These are phyloP conservation scores for Tarsius wallacei DNA, from an alignment of 2,797 vertebrate genomes.

Conservation along the genomic window DNA sequence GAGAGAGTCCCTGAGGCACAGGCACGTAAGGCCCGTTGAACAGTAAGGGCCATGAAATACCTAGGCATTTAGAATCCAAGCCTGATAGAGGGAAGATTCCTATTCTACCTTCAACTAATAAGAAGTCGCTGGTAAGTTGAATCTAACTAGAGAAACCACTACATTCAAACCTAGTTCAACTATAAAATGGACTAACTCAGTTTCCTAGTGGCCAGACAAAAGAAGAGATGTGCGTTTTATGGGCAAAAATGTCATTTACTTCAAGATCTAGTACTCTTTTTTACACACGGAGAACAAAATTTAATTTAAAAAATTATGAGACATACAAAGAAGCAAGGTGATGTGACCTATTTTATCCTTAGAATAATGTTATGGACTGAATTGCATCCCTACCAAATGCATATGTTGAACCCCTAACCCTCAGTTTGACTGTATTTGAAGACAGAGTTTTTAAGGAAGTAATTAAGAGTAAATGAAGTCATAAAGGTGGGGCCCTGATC, in stretches of 20 bases:
- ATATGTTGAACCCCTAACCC: neutral
- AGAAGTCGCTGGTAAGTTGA: slow-evolving; percentile 6
- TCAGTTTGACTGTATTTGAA: neutral
- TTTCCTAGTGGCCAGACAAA: neutral
- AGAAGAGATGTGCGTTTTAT: neutral
- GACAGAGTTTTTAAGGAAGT: neutral
- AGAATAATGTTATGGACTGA: neutral
- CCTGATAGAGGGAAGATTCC: neutral
- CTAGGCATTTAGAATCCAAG: neutral
- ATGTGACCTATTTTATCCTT: neutral
- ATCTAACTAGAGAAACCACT: neutral
- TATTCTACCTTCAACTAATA: neutral
- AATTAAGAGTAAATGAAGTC: neutral
- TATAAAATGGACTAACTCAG: neutral
- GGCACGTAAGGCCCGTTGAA: neutral
- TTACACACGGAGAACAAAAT: neutral
- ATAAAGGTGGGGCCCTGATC: neutral
- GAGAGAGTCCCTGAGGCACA: neutral
- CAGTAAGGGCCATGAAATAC: neutral
- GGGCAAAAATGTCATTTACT: slow-evolving; percentile 4
- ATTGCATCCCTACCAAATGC: neutral
- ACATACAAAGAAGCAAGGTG: neutral
- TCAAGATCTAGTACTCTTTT: neutral
- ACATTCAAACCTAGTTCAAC: neutral
- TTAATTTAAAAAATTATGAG: neutral